Evolutionary conservation across 37 sponge, comb jelly and placozoan genomes (phyloP), one percentile per base, ranked within the genome.

Genomic region (Crambe crambe): DNA sequence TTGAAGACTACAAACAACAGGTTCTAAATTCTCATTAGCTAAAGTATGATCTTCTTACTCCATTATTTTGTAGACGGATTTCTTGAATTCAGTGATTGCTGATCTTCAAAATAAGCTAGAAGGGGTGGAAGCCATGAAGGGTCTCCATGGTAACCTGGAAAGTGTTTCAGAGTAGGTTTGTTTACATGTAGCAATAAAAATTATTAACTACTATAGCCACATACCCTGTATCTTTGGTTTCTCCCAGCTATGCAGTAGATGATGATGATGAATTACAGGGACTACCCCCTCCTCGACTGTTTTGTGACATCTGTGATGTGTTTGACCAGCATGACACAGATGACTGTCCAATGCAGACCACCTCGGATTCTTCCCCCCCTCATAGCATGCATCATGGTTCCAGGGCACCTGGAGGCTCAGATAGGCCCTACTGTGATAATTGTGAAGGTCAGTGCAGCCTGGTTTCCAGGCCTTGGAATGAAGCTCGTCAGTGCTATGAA

Each of bases 241-340:
- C 12, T 12, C 12, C 51, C 25, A 39, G 23, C 34, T 73, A n/a
- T 32, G 6, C 3, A 1, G 51, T 38, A 2, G 42, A 64, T 26
- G 85, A 74, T 25, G 86, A 76, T 51, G 80, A 89, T 54, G 72
- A 40, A 8, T 25, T 63, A 8, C 42, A 42, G 26, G 60, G 29
- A 30, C 82, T 79, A 1, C 95, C 84, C 32, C 91, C 98, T 66
- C 88, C 93, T 5, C 63, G 98, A 38, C 79, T 93, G 17, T 97
- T 93, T 89, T 97, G 98, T 80, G 95, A 95, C 58, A 93, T 95
- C 73, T 97, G 98, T 76, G 98, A 97, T 74, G 86, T 80, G 73
- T 97, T 97, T 86, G 98, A 97, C 70, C 80, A 83, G 57, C 98
- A 97, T 44, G 95, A 95, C 82, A 97, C 95, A 0, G 98, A 92